Evolutionary conservation across 1,140 invertebrate genomes (phyloP), one percentile per base, ranked within the genome.

Genomic region (Eupristina koningsbergeri): DNA sequence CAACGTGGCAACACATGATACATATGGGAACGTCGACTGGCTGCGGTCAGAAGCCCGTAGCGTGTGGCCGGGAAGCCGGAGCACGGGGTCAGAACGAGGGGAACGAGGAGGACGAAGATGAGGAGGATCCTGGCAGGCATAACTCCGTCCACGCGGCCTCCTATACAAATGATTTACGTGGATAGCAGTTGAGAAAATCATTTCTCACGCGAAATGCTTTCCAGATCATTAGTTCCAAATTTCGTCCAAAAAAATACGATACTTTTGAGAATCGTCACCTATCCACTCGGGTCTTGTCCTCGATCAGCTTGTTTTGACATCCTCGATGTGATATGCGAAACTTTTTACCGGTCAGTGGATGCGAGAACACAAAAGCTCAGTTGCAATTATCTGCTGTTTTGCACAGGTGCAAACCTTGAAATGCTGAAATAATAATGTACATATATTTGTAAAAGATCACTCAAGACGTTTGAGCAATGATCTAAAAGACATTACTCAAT

Each of bases 1-100:
- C 19, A 5, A 71, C 36, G 88, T 87, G 86, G 73, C 86, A 92
- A 91, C 91, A 92, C 89, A 90, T 89, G 92, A 92, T 92, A 92
- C 92, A 92, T 92, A 92, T 92, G 92, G 91, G 92, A 92, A 92
- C 91, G 89, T 90, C 90, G 90, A 87, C 87, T 89, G 85, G 91
- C 86, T 92, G 92, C 88, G 92, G 92, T 92, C 91, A 91, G 90
- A 92, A 91, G 90, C 91, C 81, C 82, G 75, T 83, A 78, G 75
- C 82, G 76, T 79, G 82, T 73, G 82, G 75, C 67, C 69, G 82
- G 7, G 67, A 41, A 71, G 67, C 67, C 36, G 6, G 31, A 34
- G 36, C 13, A 26, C 2, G 67, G 36, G 3, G n/a, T n/a, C n/a
- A 36, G 71, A 29, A 39, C 26, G 0, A 64, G 63, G 31, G 2